phyloP scores from a whole-genome alignment of 2,797 vertebrate genomes.

The Gymnodraco acuticeps region DNA sequence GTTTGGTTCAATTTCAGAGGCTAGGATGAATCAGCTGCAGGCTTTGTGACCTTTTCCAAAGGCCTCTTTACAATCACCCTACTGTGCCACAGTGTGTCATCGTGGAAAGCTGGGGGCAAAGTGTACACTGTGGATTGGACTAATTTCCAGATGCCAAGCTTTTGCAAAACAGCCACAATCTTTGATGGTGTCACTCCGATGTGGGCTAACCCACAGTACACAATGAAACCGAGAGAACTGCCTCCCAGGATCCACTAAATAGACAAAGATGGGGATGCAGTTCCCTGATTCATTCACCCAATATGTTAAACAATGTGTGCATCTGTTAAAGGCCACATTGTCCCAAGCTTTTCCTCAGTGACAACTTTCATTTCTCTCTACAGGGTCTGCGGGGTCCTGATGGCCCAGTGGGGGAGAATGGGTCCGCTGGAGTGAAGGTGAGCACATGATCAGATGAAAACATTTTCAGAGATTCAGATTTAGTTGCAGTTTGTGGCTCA shows the following conservation, averaged over 20 bases:
- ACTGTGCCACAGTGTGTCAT: slow-evolving; percentile 52
- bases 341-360: slow-evolving; percentile 30
- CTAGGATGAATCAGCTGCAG: slow-evolving; percentile 50
- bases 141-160: slow-evolving; percentile 39
- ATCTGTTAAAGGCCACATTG: slow-evolving; percentile 26
- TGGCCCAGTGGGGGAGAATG: slow-evolving; percentile 75
- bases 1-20: slow-evolving; percentile 35
- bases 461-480: background rate
- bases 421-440: slow-evolving; percentile 78
- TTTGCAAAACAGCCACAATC: slow-evolving; percentile 54
- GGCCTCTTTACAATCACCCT: slow-evolving; percentile 49
- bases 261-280: slow-evolving; percentile 40
- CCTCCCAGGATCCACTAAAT: slow-evolving; percentile 31
- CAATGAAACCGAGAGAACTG: slow-evolving; percentile 30
- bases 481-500: background rate
- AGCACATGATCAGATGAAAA: slow-evolving; percentile 32
- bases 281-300: slow-evolving; percentile 30
- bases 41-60: slow-evolving; percentile 53
- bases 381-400: slow-evolving; percentile 82
- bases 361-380: slow-evolving; percentile 20
- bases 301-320: slow-evolving; percentile 30
- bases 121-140: slow-evolving; percentile 44
- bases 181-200: slow-evolving; percentile 34
- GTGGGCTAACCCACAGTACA: slow-evolving; percentile 29
- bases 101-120: slow-evolving; percentile 49